Evolutionary conservation across 1,140 invertebrate species (phyloP).

Genomic region (Zaprionus nigranus): DNA sequence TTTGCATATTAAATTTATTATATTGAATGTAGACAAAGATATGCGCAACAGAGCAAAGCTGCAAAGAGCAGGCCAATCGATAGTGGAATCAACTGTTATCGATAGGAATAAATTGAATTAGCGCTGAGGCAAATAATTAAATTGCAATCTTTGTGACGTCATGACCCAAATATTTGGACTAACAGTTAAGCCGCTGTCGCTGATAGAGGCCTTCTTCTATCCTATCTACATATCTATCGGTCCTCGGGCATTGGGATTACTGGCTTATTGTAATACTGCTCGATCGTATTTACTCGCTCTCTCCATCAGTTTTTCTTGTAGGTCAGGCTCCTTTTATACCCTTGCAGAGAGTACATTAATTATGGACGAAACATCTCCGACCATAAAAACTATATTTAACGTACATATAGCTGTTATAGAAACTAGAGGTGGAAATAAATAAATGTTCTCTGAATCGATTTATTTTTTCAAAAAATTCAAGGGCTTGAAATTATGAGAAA

Average conservation of each 20-base stretch:
- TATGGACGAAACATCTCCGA: no score
- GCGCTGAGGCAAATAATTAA: not conserved
- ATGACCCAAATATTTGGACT: not conserved
- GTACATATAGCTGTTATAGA: no score
- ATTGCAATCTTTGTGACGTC: not conserved
- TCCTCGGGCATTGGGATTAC: slow-evolving; percentile 4
- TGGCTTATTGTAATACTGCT: slow-evolving; percentile 8
- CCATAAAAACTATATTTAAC: no score
- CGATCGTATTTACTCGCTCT: not conserved
- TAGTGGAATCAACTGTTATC: slow-evolving; percentile 22
- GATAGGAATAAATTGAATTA: slow-evolving; percentile 8
- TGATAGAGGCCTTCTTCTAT: not conserved
- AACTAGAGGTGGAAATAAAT: no score
- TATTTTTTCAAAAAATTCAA: no score
- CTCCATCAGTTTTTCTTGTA: no score
- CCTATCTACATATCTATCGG: not conserved
- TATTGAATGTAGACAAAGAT: slow-evolving; percentile 70
- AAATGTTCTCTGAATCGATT: no score
- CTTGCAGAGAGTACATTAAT: no score
- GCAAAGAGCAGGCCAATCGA: slow-evolving; percentile 1
- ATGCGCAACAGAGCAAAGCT: slow-evolving; percentile 25
- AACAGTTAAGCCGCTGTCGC: not conserved
- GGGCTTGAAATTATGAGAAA: no score
- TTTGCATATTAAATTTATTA: slow-evolving; percentile 83
- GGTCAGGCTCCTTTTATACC: no score